Conservation (phyloP, 2,888 invertebrate genomes). For the Cordilura impudica region DNA sequence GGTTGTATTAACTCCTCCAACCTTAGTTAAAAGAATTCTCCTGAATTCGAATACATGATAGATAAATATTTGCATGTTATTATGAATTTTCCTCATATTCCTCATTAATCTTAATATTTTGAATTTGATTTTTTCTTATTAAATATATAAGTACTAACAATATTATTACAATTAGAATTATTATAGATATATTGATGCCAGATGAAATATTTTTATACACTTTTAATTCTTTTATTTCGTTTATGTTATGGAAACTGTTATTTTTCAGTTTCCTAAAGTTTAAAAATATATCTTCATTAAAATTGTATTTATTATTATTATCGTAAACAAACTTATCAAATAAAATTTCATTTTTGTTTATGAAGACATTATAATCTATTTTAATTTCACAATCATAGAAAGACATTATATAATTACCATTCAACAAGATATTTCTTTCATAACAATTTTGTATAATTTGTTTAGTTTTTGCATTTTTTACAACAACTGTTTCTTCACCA, state of each 20-base stretch:
- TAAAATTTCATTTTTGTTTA: not conserved
- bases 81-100: too few relatives aligned
- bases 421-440: not conserved
- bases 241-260: not conserved
- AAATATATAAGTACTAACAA: too few relatives aligned
- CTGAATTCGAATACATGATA: too few relatives aligned
- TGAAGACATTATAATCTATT: not conserved
- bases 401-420: conserved; percentile 1
- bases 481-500: too few relatives aligned
- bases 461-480: conserved; percentile 15
- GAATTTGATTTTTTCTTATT: too few relatives aligned
- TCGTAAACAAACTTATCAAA: conserved; percentile 1
- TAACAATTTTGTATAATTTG: conserved; percentile 14
- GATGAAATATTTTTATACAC: conserved; percentile 5
- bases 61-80: too few relatives aligned
- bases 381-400: not conserved
- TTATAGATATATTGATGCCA: not conserved
- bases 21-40: too few relatives aligned
- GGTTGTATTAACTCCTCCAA: too few relatives aligned
- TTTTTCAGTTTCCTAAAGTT: too few relatives aligned
- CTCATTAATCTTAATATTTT: too few relatives aligned
- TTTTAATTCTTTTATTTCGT: conserved; percentile 6
- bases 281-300: too few relatives aligned
- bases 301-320: conserved; percentile 7
- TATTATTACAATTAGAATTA: too few relatives aligned